Evolutionary conservation across 2,888 invertebrate genomes (phyloP), one percentile per base, ranked within the genome.

Genomic region (Lordiphosa andalusiaca): DNA sequence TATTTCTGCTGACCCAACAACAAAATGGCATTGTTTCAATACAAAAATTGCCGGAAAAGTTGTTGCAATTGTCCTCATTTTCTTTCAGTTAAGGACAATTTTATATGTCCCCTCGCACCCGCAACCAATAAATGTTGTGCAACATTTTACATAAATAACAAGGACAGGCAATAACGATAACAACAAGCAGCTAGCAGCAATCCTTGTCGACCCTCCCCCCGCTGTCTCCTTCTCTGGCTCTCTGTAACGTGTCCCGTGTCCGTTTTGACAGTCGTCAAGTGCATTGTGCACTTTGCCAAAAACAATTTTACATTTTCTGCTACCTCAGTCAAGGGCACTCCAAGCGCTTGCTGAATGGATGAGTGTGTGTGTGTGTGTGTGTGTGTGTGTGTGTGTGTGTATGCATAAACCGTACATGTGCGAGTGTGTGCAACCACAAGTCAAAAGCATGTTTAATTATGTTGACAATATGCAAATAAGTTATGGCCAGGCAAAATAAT

Each of bases 271-370:
- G 76, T 83, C 81, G 81, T 76, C 77, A 77, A 83, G 77, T 76
- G 84, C 81, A 80, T 77, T 83, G 77, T 77, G 81, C 77, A 77
- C 77, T 77, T 77, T 77, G 77, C 81, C 84, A 77, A 83, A 77
- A 83, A 83, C 84, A 76, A 83, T 77, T 83, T 75, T 65, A 41
- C 66, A 63, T 63, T 56, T 39, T 38, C 39, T 9, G 30, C 40
- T 16, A 42, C 23, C 42, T 57, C 77, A 68, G 64, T 80, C 84
- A 80, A 77, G 81, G 77, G 44, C 84, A 76, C 84, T 77, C 57
- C 63, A 30, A 69, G 44, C 10, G 51, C 52, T 44, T 65, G 73
- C 64, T 73, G 65, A 63, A 64, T 78, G 65, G 60, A 66, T 61
- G 62, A 53, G 64, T 41, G 60, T 57, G 54, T 42, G 40, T 61